phyloP scores from a whole-genome alignment of 2,888 invertebrate species.

The Spisula subtruncata region DNA sequence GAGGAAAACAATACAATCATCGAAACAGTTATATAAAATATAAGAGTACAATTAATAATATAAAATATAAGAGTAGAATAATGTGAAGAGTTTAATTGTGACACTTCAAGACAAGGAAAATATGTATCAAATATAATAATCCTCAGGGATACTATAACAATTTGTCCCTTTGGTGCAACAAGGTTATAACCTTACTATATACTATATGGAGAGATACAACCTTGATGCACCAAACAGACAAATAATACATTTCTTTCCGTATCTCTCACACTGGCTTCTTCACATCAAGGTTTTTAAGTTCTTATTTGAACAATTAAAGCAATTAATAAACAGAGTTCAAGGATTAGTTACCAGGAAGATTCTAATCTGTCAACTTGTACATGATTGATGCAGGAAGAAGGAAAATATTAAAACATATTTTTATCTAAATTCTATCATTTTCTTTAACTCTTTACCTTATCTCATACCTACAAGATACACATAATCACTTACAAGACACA shows the following conservation, averaged over 20 bases:
- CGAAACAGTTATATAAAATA: neutral
- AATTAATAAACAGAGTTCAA: neutral
- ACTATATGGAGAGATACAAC: too few species aligned
- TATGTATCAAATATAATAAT: neutral
- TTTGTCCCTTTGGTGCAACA: too few species aligned
- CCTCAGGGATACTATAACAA: neutral
- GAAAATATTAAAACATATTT: neutral
- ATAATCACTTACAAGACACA: too few species aligned
- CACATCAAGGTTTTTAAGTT: neutral
- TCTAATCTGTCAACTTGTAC: neutral
- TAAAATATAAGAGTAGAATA: neutral
- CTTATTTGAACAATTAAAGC: neutral
- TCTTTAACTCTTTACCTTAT: too few species aligned
- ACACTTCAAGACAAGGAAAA: slow-evolving; percentile 4
- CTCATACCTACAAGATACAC: too few species aligned
- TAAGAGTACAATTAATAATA: too few species aligned
- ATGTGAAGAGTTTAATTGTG: neutral
- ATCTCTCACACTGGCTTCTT: neutral
- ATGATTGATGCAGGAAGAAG: neutral
- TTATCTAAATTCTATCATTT: neutral
- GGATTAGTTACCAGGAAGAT: neutral
- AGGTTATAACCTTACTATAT: too few species aligned
- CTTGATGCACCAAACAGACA: too few species aligned
- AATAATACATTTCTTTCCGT: slow-evolving; percentile 8
- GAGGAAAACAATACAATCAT: neutral